Percentiles rank a stretch among this genome's conserved stretches.
phyloP scores from a whole-genome alignment of 2,797 vertebrate genomes.

The Phrynocephalus guinanensis region DNA sequence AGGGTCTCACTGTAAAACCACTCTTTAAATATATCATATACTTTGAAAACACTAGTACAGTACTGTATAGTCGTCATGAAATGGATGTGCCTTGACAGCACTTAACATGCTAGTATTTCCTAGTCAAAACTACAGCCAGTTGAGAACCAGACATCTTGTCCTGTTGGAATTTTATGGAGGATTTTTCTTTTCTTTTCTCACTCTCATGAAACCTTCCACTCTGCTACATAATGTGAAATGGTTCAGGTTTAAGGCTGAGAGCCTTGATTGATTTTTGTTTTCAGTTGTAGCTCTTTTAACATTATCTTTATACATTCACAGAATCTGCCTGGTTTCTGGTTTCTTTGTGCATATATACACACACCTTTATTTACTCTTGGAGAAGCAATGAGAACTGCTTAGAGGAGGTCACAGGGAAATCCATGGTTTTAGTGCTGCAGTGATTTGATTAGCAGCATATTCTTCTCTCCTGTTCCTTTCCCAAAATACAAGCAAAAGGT shows the following conservation, averaged over 20 bases:
- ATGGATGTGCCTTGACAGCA: no score
- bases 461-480: neutral
- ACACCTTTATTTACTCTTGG: neutral
- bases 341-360: neutral
- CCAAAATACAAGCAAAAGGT: neutral
- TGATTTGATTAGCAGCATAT: neutral
- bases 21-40: neutral
- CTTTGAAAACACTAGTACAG: no score
- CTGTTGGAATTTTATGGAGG: neutral
- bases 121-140: neutral
- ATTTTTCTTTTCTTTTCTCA: neutral
- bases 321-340: neutral
- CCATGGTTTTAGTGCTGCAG: neutral
- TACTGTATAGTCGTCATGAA: no score
- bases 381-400: neutral
- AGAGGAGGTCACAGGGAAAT: neutral
- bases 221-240: neutral
- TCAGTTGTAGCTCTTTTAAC: no score
- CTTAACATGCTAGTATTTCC: neutral
- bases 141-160: neutral
- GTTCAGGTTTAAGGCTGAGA: neutral
- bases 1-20: no score
- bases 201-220: neutral
- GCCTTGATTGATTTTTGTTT: neutral
- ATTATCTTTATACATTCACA: neutral